Percentiles rank a stretch among this genome's conserved stretches.
phyloP scores from a whole-genome alignment of 2,888 invertebrate genomes.

The Lithophane leautieri region DNA sequence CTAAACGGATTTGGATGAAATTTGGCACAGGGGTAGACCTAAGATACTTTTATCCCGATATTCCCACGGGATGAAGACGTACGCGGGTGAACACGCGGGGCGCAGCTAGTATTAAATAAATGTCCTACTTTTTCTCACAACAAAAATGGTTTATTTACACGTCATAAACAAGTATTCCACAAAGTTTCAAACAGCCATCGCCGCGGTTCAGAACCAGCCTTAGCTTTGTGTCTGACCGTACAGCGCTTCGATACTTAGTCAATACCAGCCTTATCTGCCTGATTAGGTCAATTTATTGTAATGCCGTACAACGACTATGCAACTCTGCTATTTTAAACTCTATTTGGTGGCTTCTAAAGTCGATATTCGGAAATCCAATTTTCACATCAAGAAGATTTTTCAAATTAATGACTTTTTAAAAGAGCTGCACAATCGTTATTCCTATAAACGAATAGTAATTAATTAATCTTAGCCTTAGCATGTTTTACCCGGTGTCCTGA shows the following conservation, averaged over 20 bases:
- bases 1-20: too few species aligned
- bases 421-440: conserved; percentile 36
- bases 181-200: conserved; percentile 22
- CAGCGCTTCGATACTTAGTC: conserved; percentile 53
- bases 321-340: conserved; percentile 36
- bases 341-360: conserved; percentile 3
- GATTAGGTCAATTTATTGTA: conserved; percentile 25
- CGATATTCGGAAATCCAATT: neutral
- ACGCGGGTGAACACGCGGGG: too few species aligned
- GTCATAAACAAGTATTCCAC: conserved; percentile 14
- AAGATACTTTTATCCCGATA: too few species aligned
- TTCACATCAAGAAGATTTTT: too few species aligned
- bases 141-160: too few species aligned
- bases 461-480: conserved; percentile 26
- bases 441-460: neutral
- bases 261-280: conserved; percentile 50
- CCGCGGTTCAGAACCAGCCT: conserved; percentile 41
- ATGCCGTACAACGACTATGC: conserved; percentile 40
- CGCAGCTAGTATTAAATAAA: too few species aligned
- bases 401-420: neutral
- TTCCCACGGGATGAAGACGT: too few species aligned
- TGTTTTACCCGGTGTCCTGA: neutral
- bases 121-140: too few species aligned
- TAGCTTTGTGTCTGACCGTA: conserved; percentile 48
- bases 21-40: too few species aligned